phyloP scores from a whole-genome alignment of 2,888 invertebrate species.

The Unio delphinus region DNA sequence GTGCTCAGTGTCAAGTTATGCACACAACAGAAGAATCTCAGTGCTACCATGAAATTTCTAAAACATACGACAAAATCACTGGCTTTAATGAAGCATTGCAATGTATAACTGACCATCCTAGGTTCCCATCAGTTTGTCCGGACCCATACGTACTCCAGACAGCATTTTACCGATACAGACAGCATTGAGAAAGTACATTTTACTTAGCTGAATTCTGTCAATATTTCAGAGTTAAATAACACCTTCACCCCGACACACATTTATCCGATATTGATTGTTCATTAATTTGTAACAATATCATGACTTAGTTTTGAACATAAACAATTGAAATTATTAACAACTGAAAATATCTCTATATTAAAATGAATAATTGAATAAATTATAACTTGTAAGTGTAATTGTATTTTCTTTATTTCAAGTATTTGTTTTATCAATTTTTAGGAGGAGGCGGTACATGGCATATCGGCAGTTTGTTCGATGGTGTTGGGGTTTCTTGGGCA shows the following conservation, averaged over 20 bases:
- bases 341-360: no score
- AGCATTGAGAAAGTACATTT: conserved; percentile 5
- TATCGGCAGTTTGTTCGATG: conserved; percentile 6
- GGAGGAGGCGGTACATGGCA: not conserved
- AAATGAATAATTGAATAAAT: no score
- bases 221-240: no score
- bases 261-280: no score
- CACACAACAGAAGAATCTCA: conserved; percentile 1
- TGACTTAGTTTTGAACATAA: no score
- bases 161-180: conserved; percentile 14
- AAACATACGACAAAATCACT: not conserved
- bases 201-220: no score
- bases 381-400: no score
- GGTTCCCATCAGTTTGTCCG: conserved; percentile 15
- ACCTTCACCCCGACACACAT: no score
- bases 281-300: no score
- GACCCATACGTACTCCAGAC: conserved; percentile 11
- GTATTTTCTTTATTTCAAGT: no score
- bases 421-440: not conserved
- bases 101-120: conserved; percentile 9
- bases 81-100: not conserved
- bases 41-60: conserved; percentile 3
- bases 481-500: conserved; percentile 6
- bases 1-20: conserved; percentile 3
- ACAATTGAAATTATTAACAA: no score